A percentile compares a stretch with the other conserved stretches of the same genome.
Conservation (phyloP, 2,113 vertebrate species). For the Pithys albifrons region DNA sequence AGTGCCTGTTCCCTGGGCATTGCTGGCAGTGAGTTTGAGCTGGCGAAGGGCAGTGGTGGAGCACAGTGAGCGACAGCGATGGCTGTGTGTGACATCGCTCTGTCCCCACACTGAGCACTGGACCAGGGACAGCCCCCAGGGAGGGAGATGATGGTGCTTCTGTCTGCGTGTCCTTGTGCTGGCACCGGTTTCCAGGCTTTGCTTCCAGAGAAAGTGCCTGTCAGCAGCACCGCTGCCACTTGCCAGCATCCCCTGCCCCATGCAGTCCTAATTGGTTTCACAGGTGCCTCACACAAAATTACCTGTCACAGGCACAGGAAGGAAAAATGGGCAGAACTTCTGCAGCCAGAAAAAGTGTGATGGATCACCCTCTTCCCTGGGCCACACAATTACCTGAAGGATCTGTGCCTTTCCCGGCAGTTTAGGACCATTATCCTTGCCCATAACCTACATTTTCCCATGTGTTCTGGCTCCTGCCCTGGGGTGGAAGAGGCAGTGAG, state of each 20-base stretch:
- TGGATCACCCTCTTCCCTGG: neutral
- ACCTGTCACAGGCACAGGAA: neutral
- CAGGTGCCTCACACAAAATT: neutral
- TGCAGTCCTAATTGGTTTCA: neutral
- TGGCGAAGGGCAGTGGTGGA: accelerated
- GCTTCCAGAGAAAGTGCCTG: neutral
- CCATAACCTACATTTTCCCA: neutral
- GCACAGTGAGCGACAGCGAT: accelerated
- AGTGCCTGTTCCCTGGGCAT: accelerated
- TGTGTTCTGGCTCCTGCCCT: neutral
- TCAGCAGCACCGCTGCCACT: neutral
- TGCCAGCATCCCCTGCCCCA: neutral
- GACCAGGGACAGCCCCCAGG: neutral
- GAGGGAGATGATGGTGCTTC: accelerated
- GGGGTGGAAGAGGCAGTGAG: neutral
- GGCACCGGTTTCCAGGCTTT: accelerated
- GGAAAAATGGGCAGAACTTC: neutral
- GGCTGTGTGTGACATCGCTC: accelerated
- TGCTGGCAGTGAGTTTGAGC: accelerated
- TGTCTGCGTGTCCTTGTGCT: neutral
- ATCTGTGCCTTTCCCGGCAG: neutral
- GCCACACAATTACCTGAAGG: neutral
- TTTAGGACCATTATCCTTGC: constrained; percentile 15
- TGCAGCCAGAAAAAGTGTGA: neutral
- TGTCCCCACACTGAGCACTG: accelerated